These are phyloP conservation scores for Gymnobelideus leadbeateri DNA, from an alignment of 2,113 vertebrate species.

Conservation along the genomic window DNA sequence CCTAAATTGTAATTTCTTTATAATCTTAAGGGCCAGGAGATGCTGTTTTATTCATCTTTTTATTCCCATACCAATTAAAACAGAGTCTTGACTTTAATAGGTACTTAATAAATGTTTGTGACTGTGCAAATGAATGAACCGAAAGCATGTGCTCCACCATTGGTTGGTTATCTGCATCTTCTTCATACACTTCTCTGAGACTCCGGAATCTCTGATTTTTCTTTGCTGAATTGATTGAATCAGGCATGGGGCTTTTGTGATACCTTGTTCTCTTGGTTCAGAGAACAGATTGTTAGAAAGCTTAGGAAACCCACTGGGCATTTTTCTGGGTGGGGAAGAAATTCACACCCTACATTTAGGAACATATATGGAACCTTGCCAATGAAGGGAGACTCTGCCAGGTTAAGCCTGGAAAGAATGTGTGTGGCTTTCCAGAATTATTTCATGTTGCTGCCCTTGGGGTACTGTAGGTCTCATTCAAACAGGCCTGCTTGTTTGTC, in stretches of 20 bases:
- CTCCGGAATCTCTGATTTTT: background rate
- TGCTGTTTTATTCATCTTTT: background rate
- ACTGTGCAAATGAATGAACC: background rate
- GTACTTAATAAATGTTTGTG: background rate
- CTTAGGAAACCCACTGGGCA: background rate
- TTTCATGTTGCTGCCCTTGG: background rate
- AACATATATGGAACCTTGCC: background rate
- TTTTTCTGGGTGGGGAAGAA: background rate
- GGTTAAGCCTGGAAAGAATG: background rate
- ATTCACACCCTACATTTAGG: background rate
- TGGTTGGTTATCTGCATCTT: background rate
- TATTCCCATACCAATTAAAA: background rate
- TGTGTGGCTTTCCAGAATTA: background rate
- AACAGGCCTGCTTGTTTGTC: background rate
- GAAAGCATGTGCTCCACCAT: background rate
- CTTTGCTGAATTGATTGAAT: background rate
- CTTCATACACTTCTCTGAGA: background rate
- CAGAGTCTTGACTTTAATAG: background rate
- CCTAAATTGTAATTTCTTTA: background rate
- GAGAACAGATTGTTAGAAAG: background rate
- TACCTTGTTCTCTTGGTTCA: background rate
- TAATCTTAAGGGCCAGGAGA: background rate
- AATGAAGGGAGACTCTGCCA: background rate
- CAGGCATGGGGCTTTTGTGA: background rate
- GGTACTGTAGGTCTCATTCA: background rate